Evolutionary conservation across 2,113 vertebrate genomes (phyloP).

Genomic region (Acrocephalus kingi): DNA sequence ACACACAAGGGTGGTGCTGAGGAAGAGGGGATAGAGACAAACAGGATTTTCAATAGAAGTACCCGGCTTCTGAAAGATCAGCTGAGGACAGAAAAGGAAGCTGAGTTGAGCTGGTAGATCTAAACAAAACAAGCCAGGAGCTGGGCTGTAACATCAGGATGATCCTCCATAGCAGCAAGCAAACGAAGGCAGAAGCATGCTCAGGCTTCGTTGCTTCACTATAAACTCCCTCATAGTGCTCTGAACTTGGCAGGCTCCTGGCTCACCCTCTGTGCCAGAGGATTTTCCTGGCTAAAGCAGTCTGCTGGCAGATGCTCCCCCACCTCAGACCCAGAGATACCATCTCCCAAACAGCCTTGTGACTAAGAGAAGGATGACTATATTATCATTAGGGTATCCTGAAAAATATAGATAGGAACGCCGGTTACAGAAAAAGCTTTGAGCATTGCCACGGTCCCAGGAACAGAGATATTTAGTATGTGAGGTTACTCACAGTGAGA

Average conservation of each 20-base stretch:
- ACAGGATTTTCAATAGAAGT: background rate
- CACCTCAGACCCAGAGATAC: slow-evolving; percentile 20
- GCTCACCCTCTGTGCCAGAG: background rate
- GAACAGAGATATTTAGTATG: background rate
- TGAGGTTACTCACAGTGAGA: background rate
- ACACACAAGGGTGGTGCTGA: background rate
- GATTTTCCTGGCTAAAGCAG: slow-evolving; percentile 25
- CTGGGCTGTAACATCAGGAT: background rate
- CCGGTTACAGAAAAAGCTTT: background rate
- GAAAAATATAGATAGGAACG: background rate
- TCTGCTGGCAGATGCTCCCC: background rate
- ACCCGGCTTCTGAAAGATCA: background rate
- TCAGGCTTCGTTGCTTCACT: background rate
- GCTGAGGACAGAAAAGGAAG: background rate
- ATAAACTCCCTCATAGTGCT: background rate
- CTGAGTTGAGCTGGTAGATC: background rate
- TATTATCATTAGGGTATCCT: background rate
- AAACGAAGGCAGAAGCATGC: background rate
- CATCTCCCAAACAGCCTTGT: slow-evolving; percentile 26
- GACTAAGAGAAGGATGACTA: background rate
- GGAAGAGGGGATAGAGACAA: background rate
- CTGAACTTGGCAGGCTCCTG: background rate
- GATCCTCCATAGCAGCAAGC: background rate
- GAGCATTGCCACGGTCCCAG: accelerated
- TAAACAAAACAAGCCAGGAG: background rate